These are phyloP conservation scores for Pasiphila rectangulata DNA, from an alignment of 2,888 invertebrate genomes.

Conservation along the genomic window DNA sequence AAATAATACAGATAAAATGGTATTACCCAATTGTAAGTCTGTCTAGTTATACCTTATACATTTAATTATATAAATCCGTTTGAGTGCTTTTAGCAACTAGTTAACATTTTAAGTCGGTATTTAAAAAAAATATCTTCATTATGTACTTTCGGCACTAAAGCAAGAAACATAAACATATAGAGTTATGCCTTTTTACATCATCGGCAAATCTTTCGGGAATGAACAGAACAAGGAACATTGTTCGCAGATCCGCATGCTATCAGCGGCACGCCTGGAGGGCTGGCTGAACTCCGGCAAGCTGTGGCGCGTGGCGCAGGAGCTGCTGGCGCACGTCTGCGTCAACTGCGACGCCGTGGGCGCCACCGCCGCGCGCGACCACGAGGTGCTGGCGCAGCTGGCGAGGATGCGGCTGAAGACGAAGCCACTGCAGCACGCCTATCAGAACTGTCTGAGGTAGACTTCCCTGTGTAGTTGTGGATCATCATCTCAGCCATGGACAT, in stretches of 20 bases:
- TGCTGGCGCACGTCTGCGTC: slow-evolving; percentile 93
- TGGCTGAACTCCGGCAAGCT: slow-evolving; percentile 98
- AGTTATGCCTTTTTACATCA: too few relatives aligned
- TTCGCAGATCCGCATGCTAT: slow-evolving; percentile 85
- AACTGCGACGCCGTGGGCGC: slow-evolving; percentile 87
- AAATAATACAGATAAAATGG: too few relatives aligned
- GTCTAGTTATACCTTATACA: too few relatives aligned
- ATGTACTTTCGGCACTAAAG: too few relatives aligned
- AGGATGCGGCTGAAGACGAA: slow-evolving; percentile 97
- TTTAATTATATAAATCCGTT: too few relatives aligned
- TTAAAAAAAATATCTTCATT: too few relatives aligned
- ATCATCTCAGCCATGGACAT: background rate
- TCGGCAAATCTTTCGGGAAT: too few relatives aligned
- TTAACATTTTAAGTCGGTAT: too few relatives aligned
- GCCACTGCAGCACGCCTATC: slow-evolving; percentile 92
- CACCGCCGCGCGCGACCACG: slow-evolving; percentile 83
- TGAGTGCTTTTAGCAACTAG: too few relatives aligned
- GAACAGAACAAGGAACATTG: too few relatives aligned
- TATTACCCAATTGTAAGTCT: too few relatives aligned
- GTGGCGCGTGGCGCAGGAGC: slow-evolving; percentile 93
- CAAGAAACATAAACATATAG: too few relatives aligned
- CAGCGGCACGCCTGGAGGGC: slow-evolving; percentile 90
- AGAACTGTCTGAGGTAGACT: slow-evolving; percentile 87
- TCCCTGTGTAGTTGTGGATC: background rate
- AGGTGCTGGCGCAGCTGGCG: slow-evolving; percentile 90